These are phyloP conservation scores for Limnephilus lunatus DNA, from an alignment of 2,888 invertebrate species.

Conservation along the genomic window DNA sequence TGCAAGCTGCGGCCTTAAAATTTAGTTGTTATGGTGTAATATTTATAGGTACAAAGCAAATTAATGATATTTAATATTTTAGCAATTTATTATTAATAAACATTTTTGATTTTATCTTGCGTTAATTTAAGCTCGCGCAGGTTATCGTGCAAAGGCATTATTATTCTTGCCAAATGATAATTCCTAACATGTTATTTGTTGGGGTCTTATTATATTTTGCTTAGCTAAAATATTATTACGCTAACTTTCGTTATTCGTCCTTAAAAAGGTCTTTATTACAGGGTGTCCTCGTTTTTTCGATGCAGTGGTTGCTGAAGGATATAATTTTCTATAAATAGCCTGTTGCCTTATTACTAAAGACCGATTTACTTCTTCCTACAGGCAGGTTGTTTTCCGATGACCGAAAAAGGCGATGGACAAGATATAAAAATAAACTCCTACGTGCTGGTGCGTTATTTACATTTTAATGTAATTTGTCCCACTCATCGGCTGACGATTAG, in stretches of 20 bases:
- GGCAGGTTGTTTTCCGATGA: neutral
- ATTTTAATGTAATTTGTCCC: neutral
- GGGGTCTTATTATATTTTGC: neutral
- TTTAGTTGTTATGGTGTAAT: neutral
- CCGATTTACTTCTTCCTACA: neutral
- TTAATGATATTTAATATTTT: neutral
- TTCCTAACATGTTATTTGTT: neutral
- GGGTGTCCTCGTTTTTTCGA: neutral
- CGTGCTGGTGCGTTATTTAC: neutral
- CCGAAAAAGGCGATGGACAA: neutral
- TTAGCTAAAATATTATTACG: neutral
- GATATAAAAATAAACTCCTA: neutral
- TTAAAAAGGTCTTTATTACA: neutral
- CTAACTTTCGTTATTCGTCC: neutral
- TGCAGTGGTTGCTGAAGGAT: neutral
- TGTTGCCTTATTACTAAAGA: neutral
- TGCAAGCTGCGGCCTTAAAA: neutral
- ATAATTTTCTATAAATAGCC: neutral
- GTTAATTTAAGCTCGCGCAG: neutral
- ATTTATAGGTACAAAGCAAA: neutral
- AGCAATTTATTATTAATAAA: too few species aligned
- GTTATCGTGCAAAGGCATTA: neutral
- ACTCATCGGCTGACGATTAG: neutral
- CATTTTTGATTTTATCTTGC: neutral
- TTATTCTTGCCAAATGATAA: neutral